Conservation (phyloP, 2,797 vertebrate genomes). For the Lacerta agilis region DNA sequence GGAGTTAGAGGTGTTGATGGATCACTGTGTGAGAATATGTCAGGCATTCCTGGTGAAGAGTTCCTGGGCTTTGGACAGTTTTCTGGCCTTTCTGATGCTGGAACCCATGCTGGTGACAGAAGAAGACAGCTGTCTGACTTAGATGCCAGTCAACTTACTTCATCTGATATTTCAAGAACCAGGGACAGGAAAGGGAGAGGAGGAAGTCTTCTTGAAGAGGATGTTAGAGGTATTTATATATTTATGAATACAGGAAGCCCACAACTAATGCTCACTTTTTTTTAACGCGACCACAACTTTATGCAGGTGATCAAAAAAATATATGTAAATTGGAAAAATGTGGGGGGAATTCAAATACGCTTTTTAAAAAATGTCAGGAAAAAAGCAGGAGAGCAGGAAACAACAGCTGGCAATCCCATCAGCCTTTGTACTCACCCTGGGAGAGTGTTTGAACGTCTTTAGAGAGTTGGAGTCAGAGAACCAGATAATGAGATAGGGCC, state of each 20-base stretch:
- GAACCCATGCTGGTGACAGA: slow-evolving; percentile 41
- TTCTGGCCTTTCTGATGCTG: slow-evolving; percentile 27
- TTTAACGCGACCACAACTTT: too few species aligned
- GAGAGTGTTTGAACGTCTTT: too few species aligned
- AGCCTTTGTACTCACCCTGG: too few species aligned
- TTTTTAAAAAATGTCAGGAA: too few species aligned
- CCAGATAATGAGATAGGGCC: too few species aligned
- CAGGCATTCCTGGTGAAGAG: slow-evolving; percentile 28
- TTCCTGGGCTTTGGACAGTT: slow-evolving; percentile 19
- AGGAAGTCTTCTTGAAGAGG: slow-evolving; percentile 46
- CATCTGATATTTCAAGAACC: slow-evolving; percentile 15
- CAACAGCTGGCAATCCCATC: too few species aligned
- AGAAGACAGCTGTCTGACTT: slow-evolving; percentile 33
- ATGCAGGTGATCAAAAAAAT: too few species aligned
- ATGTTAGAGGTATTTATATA: slow-evolving; percentile 53
- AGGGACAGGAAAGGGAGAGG: slow-evolving; percentile 37
- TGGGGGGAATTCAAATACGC: too few species aligned
- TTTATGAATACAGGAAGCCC: not conserved
- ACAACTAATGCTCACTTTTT: too few species aligned
- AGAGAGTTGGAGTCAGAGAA: too few species aligned
- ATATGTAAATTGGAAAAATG: too few species aligned
- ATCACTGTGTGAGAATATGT: not conserved
- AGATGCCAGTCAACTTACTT: slow-evolving; percentile 44
- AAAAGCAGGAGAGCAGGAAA: too few species aligned
- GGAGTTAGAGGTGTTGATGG: slow-evolving; percentile 17